These are phyloP conservation scores for Trissolcus brochymenae DNA, from an alignment of 2,888 invertebrate genomes.

Conservation along the genomic window DNA sequence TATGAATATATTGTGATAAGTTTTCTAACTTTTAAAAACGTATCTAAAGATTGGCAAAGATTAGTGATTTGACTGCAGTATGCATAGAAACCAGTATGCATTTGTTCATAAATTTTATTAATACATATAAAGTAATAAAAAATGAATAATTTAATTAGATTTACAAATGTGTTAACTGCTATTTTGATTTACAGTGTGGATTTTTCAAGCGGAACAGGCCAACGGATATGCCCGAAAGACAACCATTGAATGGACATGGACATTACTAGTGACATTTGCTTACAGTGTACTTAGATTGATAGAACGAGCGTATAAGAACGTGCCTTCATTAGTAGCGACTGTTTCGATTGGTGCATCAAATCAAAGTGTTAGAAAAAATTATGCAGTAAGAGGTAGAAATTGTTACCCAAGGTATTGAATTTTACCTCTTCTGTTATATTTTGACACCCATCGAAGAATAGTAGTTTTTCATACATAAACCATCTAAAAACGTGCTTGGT, in stretches of 20 bases:
- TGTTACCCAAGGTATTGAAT: background rate
- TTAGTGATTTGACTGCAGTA: too few relatives aligned
- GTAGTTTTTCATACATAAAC: slow-evolving; percentile 20
- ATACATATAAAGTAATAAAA: too few relatives aligned
- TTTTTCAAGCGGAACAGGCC: slow-evolving; percentile 96
- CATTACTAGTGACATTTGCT: slow-evolving; percentile 68
- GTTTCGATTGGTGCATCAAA: background rate
- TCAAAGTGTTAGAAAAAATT: too few relatives aligned
- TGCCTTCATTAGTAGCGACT: slow-evolving; percentile 36
- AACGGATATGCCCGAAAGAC: slow-evolving; percentile 86
- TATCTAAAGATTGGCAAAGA: too few relatives aligned
- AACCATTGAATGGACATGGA: slow-evolving; percentile 88
- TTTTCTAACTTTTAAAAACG: too few relatives aligned
- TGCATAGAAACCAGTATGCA: too few relatives aligned
- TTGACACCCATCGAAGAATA: slow-evolving; percentile 8
- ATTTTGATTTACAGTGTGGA: slow-evolving; percentile 83
- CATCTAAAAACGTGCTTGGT: background rate
- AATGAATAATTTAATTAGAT: too few relatives aligned
- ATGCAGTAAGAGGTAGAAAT: too few relatives aligned
- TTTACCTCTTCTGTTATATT: slow-evolving; percentile 6
- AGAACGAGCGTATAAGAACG: slow-evolving; percentile 19
- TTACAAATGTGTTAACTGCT: background rate
- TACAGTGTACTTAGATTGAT: slow-evolving; percentile 16
- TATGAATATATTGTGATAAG: too few relatives aligned
- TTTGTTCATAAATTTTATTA: too few relatives aligned